phyloP scores from a whole-genome alignment of 2,888 invertebrate genomes.

The Coelinius sp. region DNA sequence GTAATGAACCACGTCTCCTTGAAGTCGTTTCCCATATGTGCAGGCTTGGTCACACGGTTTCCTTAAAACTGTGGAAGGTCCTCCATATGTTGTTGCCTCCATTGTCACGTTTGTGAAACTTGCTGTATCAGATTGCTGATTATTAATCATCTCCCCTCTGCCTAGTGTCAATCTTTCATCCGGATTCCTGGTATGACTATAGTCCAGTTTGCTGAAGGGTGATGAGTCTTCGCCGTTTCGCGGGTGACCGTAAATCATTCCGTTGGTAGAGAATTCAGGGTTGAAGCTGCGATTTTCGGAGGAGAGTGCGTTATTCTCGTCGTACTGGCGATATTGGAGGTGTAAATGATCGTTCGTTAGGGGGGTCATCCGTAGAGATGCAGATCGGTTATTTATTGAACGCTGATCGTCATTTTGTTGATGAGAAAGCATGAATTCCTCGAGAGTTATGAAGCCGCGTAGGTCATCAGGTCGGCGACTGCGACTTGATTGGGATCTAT shows the following conservation, averaged over 20 bases:
- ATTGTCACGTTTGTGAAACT: not conserved
- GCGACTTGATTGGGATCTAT: conserved; percentile 53
- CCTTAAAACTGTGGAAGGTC: not conserved
- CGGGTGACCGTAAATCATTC: conserved; percentile 56
- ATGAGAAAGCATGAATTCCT: conserved; percentile 84
- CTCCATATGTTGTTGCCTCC: not conserved
- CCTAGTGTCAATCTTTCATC: conserved; percentile 14
- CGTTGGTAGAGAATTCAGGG: conserved; percentile 52
- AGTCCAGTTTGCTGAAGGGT: not conserved
- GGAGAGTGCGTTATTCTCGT: conserved; percentile 37
- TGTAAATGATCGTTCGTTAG: conserved; percentile 63
- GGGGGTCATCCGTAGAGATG: conserved; percentile 54
- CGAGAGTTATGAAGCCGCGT: conserved; percentile 81
- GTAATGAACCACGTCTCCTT: conserved; percentile 47
- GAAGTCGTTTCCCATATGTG: conserved; percentile 39
- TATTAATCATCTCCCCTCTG: conserved; percentile 7
- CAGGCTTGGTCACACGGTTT: not conserved
- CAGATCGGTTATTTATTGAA: conserved; percentile 46
- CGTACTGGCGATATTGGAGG: conserved; percentile 57
- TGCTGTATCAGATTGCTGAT: not conserved
- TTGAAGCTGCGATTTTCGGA: conserved; percentile 31
- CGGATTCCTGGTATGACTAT: not conserved
- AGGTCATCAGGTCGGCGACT: conserved; percentile 73
- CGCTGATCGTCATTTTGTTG: conserved; percentile 81
- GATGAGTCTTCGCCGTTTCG: conserved; percentile 55